Base-by-base conservation (phyloP, 2,113 vertebrate species). In the Cochlearius cochlearius region DNA sequence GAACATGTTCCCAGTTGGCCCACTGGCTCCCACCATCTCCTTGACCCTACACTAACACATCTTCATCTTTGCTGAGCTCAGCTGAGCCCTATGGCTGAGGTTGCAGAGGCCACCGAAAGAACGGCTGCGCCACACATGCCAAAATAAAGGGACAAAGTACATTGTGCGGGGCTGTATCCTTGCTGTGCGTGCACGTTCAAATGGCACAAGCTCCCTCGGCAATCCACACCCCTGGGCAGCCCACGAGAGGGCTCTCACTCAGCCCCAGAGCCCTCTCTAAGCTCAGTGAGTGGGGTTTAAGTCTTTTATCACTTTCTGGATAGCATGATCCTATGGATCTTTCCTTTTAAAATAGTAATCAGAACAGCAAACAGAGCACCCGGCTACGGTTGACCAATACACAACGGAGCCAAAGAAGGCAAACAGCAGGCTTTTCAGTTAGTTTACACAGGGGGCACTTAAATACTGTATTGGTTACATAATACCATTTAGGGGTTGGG, bases 291-390 rank as follows among this genome's bases (percentile, higher is more conserved):
- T 84, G 56, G 83, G 26, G 39, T 96, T 97, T 94, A 91, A 97
- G 86, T 82, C 68, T 94, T 89, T 97, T 97, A 75, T 88, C 68
- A 74, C 2, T 50, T 95, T 96, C 94, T 91, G 81, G 89, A 96
- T 95, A 94, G 96, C 92, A 97, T 90, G 91, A 92, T 95, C 92
- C 90, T 84, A 71, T 68, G 81, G 89, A 95, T 96, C 76, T 92
- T 93, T 84, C 58, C 95, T 96, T 96, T 96, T 89, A 97, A 95
- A 96, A 91, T 86, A 91, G 88, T 96, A 96, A 96, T 96, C 94
- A 92, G 93, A 95, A 96, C 80, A 90, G 94, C 95, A 96, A 96
- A 96, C 92, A 96, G 73, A 92, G 53, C 20, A 17, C 85, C 78
- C 8, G 12, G 81, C 91, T 97, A 95, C 0, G 2, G 63, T 59